A percentile compares a stretch with the other conserved stretches of the same genome.
Evolutionary conservation across 2,797 vertebrate species (phyloP).

Genomic region (Chaetophractus vellerosus): DNA sequence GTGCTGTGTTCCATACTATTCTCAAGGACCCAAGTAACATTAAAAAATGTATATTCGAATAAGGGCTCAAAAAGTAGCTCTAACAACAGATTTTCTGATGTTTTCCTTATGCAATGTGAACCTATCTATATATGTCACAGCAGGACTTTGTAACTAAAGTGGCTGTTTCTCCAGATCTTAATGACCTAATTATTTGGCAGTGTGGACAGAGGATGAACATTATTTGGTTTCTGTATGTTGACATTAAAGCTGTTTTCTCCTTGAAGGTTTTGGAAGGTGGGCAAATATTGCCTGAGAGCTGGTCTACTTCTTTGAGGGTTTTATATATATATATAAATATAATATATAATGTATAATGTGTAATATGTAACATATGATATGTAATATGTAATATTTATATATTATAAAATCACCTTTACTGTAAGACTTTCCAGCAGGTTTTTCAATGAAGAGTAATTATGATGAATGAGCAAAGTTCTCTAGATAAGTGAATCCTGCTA

Average conservation of each 20-base stretch:
- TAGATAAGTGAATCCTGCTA: not conserved
- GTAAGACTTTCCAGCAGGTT: conserved; percentile 6
- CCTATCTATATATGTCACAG: conserved; percentile 70
- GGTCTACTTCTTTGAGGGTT: conserved; percentile 17
- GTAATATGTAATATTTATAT: too few species aligned
- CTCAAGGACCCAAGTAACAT: not conserved
- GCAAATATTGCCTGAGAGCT: conserved; percentile 59
- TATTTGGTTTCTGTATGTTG: conserved; percentile 80
- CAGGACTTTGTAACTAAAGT: conserved; percentile 84
- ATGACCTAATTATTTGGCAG: conserved; percentile 82
- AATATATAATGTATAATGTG: not conserved
- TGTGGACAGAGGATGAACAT: conserved; percentile 76
- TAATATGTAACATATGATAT: too few species aligned
- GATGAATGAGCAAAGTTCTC: conserved; percentile 56
- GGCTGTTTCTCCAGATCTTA: conserved; percentile 84
- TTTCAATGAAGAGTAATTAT: conserved; percentile 61
- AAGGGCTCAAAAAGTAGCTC: not conserved
- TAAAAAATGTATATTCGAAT: not conserved
- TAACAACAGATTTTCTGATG: not conserved
- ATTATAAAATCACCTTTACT: not conserved
- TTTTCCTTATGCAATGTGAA: conserved; percentile 73
- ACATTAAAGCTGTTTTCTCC: conserved; percentile 78
- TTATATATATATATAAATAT: too few species aligned
- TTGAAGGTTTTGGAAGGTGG: conserved; percentile 64
- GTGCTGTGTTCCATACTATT: not conserved